These are phyloP conservation scores for Drosophila ananassae DNA, from an alignment of 1,140 invertebrate species.

Conservation along the genomic window DNA sequence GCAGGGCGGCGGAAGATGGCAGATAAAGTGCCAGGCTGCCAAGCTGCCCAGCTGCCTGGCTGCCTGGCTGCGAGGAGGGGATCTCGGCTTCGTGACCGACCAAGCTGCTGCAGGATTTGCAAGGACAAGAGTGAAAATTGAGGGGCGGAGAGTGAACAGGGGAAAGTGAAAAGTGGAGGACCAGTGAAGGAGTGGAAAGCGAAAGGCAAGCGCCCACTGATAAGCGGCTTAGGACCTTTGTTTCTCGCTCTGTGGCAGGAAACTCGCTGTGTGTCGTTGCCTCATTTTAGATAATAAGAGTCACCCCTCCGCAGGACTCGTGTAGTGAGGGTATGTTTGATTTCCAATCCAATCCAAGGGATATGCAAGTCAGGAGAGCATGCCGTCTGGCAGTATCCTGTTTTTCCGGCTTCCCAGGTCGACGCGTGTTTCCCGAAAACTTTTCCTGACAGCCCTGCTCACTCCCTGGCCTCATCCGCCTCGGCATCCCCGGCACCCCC, in stretches of 20 bases:
- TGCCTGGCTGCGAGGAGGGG: background rate
- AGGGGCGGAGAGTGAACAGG: slow-evolving; percentile 17
- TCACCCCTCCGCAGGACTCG: background rate
- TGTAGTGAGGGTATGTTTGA: background rate
- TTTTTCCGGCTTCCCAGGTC: slow-evolving; percentile 17
- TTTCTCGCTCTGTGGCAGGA: background rate
- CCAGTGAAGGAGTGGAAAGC: slow-evolving; percentile 6
- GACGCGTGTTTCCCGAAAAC: slow-evolving; percentile 39
- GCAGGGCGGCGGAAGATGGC: slow-evolving; percentile 2
- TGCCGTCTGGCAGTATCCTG: background rate
- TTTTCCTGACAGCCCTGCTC: slow-evolving; percentile 36
- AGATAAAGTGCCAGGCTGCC: slow-evolving; percentile 14
- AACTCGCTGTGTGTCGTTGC: too few species aligned
- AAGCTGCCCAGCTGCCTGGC: background rate
- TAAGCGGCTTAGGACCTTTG: slow-evolving; percentile 38
- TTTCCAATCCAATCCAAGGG: too few species aligned
- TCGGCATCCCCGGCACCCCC: background rate
- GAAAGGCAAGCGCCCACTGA: slow-evolving; percentile 18
- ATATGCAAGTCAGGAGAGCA: too few species aligned
- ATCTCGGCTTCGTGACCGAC: slow-evolving; percentile 22
- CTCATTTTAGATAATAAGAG: background rate
- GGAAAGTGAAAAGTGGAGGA: slow-evolving; percentile 24
- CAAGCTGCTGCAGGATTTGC: slow-evolving; percentile 35
- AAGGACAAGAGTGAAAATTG: slow-evolving; percentile 27
- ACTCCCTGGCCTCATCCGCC: background rate